phyloP scores from a whole-genome alignment of 2,888 invertebrate genomes.

The Rhabditophanes sp. region DNA sequence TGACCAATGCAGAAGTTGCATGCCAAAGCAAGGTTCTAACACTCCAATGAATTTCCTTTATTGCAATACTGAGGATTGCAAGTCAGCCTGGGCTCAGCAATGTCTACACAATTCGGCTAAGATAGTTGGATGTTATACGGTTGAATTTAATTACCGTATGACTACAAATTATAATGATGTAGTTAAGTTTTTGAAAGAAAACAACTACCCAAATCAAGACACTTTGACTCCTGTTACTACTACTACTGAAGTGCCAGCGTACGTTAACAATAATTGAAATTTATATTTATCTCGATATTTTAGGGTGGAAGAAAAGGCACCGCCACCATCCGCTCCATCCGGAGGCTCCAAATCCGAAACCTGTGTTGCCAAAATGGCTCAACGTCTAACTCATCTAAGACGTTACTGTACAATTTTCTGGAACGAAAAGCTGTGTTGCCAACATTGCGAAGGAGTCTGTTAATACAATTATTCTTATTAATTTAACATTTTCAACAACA shows the following conservation, averaged over 20 bases:
- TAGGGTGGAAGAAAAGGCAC: conserved; percentile 2
- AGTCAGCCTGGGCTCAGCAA: conserved; percentile 41
- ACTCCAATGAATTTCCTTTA: conserved; percentile 16
- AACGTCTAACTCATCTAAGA: conserved; percentile 30
- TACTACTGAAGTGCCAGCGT: conserved; percentile 1
- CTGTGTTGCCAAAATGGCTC: conserved; percentile 24
- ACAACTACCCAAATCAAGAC: conserved; percentile 38
- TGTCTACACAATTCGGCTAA: conserved; percentile 38
- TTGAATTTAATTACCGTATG: conserved; percentile 41
- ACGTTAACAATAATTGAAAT: conserved; percentile 1
- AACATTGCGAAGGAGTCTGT: conserved; percentile 36
- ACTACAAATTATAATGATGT: conserved; percentile 30
- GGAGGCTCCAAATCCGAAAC: conserved; percentile 2
- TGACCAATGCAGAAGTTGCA: conserved; percentile 11
- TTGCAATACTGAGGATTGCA: conserved; percentile 39
- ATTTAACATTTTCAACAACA: background rate
- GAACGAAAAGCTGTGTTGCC: conserved; percentile 41
- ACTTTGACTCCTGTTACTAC: conserved; percentile 4
- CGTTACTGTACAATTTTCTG: conserved; percentile 42
- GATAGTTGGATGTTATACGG: conserved; percentile 39
- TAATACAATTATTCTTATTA: conserved; percentile 13
- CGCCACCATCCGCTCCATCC: conserved; percentile 6
- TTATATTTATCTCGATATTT: background rate
- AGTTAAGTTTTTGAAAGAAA: conserved; percentile 29
- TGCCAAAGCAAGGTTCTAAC: conserved; percentile 6